Percentiles rank a stretch among this genome's conserved stretches.
These are phyloP conservation scores for Capreolus pygargus DNA, from an alignment of 2,113 vertebrate genomes.

Conservation along the genomic window DNA sequence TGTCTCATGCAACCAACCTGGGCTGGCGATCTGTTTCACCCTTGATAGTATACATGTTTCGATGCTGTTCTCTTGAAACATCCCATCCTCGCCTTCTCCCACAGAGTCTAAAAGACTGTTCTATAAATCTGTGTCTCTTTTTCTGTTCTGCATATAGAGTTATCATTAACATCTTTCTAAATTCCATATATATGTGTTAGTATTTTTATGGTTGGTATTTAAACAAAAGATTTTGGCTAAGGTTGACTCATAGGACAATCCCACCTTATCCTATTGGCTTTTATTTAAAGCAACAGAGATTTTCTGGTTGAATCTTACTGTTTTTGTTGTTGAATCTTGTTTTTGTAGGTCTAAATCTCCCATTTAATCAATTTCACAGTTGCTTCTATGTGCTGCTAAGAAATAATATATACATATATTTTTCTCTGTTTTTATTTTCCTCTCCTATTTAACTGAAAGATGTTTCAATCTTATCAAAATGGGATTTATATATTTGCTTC, in stretches of 20 bases:
- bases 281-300: neutral
- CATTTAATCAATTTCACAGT: conserved; percentile 26
- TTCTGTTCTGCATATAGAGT: too few species aligned
- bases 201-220: neutral
- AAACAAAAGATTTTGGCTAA: neutral
- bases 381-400: neutral
- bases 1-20: too few species aligned
- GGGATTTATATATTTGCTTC: neutral
- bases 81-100: too few species aligned
- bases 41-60: too few species aligned
- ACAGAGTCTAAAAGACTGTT: too few species aligned
- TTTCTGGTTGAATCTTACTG: conserved; percentile 9
- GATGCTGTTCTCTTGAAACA: too few species aligned
- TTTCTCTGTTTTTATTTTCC: neutral
- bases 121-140: too few species aligned
- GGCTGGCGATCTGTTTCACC: too few species aligned
- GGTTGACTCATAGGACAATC: neutral
- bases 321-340: neutral
- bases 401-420: neutral
- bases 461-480: conserved; percentile 15
- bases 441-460: neutral
- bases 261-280: neutral
- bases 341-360: neutral
- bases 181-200: too few species aligned
- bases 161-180: too few species aligned